Evolutionary conservation across 2,113 vertebrate genomes (phyloP), one percentile per base, ranked within the genome.

Genomic region (Tyto alba): DNA sequence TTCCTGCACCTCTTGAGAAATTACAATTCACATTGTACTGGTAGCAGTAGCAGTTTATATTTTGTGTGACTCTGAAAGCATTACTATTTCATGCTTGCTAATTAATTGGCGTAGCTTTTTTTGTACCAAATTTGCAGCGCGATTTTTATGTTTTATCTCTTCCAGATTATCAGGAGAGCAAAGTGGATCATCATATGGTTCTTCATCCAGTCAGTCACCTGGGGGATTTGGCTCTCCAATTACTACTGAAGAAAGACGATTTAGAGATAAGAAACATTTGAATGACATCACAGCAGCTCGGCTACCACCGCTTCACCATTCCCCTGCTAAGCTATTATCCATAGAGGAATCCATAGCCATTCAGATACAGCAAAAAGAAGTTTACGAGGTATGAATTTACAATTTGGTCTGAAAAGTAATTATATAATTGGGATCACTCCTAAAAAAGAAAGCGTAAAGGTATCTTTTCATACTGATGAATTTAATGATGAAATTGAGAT

Each of bases 211-310:
- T 59, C 97, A 66, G 1, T 97, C 98, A 10, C 97, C 98, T 3
- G 97, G 95, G 40, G 93, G 85, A 25, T 71, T 57, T 34, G 88
- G 40, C 30, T 97, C 96, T 16, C 97, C 96, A 0, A 5, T 98
- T 32, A 98, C 98, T 23, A 10, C 83, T 7, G 98, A 98, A 80
- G 98, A 98, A 67, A 98, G 98, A 85, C 96, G 85, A 82, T 97
- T 96, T 80, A 96, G 91, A 43, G 98, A 99, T 78, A 98, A 95
- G 95, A 98, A 99, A 94, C 99, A 99, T 88, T 96, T 99, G 38
- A 98, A 99, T 97, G 99, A 99, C 76, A 96, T 99, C 97, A 99
- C 99, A 57, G 98, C 99, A 9, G 99, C 99, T 32, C 98, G 95
- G 45, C 97, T 99, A 40, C 98, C 99, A 15, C 99, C 98, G 0